Base-by-base conservation (phyloP, 1,140 invertebrate genomes). In the Bacillus rossius region DNA sequence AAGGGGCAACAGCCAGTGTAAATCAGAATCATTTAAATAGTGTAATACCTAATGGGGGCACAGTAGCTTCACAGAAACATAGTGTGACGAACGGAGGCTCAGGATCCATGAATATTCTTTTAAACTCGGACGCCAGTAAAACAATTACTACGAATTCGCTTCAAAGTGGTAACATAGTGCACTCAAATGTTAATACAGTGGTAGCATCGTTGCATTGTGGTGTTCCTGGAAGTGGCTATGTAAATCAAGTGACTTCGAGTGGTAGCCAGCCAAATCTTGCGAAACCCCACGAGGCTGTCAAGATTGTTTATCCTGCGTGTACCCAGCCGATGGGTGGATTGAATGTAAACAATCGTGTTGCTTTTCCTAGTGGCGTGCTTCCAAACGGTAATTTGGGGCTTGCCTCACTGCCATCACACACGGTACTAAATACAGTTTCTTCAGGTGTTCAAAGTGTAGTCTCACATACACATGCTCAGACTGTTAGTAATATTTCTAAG, bases 1-100 rank as follows among this genome's bases (percentile, higher is more conserved):
- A 80, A 66, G 76, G 73, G 67, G 71, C 71, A 68, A 77, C 77
- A 61, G 71, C 75, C 63, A 75, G 75, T 61, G 73, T 77, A 56
- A 81, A 78, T 69, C 79, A 81, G 65, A 82, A 83, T 76, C 80
- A 82, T 70, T 71, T 77, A 64, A 77, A 77, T 64, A 79, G 75
- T 73, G 75, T 73, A 72, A 79, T 82, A 72, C 79, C 79, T 62
- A 82, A 82, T 77, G 81, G 81, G 73, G 80, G 77, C 73, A 79
- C 77, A 68, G 73, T 75, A 69, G 71, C 71, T 67, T 70, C 72
- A 68, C 78, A 79, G 76, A 82, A 81, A 79, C 81, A 81, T 75
- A 74, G 66, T 51, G 79, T 83, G 67, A 78, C 79, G 61, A 82
- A 82, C 74, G 79, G 79, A 64, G 71, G 75, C 62, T 69, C 72